Percentiles rank a stretch among this genome's conserved stretches.
Evolutionary conservation across 2,888 invertebrate genomes (phyloP).

Genomic region (Himalopsyche tibetana): DNA sequence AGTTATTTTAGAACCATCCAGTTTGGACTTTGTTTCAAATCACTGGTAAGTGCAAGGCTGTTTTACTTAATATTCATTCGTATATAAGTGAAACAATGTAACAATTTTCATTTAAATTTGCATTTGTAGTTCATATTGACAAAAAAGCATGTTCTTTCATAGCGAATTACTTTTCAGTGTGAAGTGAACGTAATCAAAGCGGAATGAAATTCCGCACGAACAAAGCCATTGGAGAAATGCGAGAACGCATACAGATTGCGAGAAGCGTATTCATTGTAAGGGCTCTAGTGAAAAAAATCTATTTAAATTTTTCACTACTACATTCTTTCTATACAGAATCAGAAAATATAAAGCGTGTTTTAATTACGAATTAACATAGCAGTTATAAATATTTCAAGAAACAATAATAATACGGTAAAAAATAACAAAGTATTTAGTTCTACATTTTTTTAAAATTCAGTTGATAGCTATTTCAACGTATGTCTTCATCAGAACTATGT

Average conservation of each 20-base stretch:
- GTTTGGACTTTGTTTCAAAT: no score
- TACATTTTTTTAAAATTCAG: no score
- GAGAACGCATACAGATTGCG: neutral
- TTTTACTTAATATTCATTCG: no score
- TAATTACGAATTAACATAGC: neutral
- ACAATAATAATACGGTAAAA: no score
- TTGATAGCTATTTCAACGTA: no score
- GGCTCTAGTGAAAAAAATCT: neutral
- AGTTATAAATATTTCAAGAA: neutral
- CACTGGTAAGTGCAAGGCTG: no score
- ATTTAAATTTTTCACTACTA: slow-evolving; percentile 3
- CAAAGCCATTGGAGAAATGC: neutral
- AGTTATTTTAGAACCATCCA: no score
- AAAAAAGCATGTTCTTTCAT: neutral
- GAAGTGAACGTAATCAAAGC: slow-evolving; percentile 18
- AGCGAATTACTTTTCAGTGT: slow-evolving; percentile 7
- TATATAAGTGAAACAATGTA: no score
- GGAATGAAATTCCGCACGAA: slow-evolving; percentile 13
- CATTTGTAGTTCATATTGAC: neutral
- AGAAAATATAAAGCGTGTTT: neutral
- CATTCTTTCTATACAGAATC: neutral
- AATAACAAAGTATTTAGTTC: no score
- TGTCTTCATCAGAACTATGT: no score
- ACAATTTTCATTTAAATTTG: neutral
- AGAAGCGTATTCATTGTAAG: slow-evolving; percentile 15